A percentile compares a stretch with the other conserved stretches of the same genome.
Conservation (phyloP, 2,888 invertebrate genomes). For the Hydrotaea diabolus region DNA sequence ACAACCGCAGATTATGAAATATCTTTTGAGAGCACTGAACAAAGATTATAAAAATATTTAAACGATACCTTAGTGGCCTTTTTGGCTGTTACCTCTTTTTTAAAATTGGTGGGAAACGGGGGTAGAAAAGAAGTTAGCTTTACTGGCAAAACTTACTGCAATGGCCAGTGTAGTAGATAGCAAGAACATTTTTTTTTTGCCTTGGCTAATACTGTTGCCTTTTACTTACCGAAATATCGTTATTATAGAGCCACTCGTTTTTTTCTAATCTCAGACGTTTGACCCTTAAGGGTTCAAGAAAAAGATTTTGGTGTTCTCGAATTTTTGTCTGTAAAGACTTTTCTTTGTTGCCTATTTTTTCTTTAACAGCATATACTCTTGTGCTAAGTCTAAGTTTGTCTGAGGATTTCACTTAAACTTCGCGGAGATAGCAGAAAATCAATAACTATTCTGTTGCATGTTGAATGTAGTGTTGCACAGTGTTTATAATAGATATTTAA, state of each 20-base stretch:
- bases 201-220: neutral
- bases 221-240: slow-evolving; percentile 46
- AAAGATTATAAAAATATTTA: slow-evolving; percentile 67
- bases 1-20: slow-evolving; percentile 67
- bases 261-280: slow-evolving; percentile 67
- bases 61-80: slow-evolving; percentile 41
- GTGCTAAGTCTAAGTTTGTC: neutral
- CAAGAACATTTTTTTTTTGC: neutral
- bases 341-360: no score
- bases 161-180: neutral
- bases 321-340: no score
- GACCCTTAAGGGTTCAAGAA: slow-evolving; percentile 72
- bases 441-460: slow-evolving; percentile 69
- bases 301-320: slow-evolving; percentile 11
- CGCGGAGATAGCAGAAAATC: slow-evolving; percentile 61
- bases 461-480: slow-evolving; percentile 39
- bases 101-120: neutral
- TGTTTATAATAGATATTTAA: neutral
- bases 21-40: slow-evolving; percentile 65
- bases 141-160: neutral
- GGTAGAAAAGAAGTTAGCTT: neutral
- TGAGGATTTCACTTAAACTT: slow-evolving; percentile 35
- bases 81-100: neutral
- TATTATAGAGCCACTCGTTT: slow-evolving; percentile 55
- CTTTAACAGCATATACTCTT: slow-evolving; percentile 26